Base-by-base conservation (phyloP, 2,888 invertebrate species). In the Kuschelorhynchus macadamiae region DNA sequence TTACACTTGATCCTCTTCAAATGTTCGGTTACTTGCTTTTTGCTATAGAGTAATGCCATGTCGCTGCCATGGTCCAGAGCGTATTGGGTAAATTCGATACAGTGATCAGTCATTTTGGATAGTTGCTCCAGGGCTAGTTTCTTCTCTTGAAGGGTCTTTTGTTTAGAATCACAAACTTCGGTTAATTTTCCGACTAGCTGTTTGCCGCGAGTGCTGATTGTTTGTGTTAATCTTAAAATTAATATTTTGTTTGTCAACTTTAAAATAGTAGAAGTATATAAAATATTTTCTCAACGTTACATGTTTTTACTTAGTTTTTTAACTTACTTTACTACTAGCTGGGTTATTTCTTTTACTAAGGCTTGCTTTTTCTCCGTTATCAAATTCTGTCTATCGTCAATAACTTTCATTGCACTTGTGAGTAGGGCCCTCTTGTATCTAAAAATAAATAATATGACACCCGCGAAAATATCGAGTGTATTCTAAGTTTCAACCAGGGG, bases 21-120 rank as follows among this genome's bases (percentile, higher is more conserved):
- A 84, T 94, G 93, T 73, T 88, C 87, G 49, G 90, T 89, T 67
- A 89, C 87, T 72, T 89, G 90, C 85, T 91, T 92, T 87, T 94
- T 95, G 83, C 91, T 91, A 81, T 92, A 92, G 72, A 95, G 85
- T 76, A 95, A 87, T 44, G 95, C 94, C 84, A 92, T 92, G 82
- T 95, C 95, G 75, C 91, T 92, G 72, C 94, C 94, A 75, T 90
- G 90, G 33, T 90, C 90, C 49, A 96, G 85, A 25, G 94, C 94
- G 75, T 89, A 88, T 78, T 90, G 89, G 61, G 95, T 94, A 84
- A 96, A 95, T 72, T 90, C 88, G 74, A 95, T 92, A 82, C 94
- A 94, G 85, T 96, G 94, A 85, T 95, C 94, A 12, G 96, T 93
- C 81, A 94, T 91, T 80, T 90, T 90, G 0, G 94, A 92, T 11